phyloP scores from a whole-genome alignment of 2,888 invertebrate species.

The Nesidiocoris tenuis region DNA sequence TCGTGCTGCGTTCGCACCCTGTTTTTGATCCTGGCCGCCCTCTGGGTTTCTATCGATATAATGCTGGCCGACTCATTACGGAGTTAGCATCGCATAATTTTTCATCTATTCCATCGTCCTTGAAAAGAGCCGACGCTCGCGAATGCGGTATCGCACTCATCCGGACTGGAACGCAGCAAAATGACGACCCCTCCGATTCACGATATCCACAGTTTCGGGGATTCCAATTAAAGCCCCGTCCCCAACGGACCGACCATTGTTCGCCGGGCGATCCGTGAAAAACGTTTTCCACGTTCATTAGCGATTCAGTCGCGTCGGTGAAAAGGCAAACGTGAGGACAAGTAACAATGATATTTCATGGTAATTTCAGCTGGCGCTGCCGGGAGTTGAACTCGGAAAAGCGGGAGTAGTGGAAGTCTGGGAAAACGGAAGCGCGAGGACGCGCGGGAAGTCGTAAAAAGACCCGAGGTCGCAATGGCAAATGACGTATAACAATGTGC shows the following conservation, averaged over 20 bases:
- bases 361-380: not conserved
- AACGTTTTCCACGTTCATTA: not conserved
- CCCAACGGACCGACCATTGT: not conserved
- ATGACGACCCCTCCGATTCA: not conserved
- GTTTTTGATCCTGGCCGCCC: no score
- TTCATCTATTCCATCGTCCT: no score
- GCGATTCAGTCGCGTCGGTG: not conserved
- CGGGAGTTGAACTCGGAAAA: not conserved
- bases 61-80: no score
- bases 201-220: not conserved
- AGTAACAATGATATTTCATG: not conserved
- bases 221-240: not conserved
- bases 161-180: not conserved
- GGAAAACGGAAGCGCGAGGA: conserved; percentile 20
- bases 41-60: no score
- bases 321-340: not conserved
- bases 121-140: no score
- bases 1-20: no score
- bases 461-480: not conserved
- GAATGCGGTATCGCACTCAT: not conserved
- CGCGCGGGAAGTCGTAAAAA: conserved; percentile 24
- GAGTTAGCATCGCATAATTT: no score
- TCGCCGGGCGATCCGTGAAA: not conserved
- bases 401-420: not conserved
- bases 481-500: not conserved